A percentile compares a stretch with the other conserved stretches of the same genome.
These are phyloP conservation scores for Drosophila bocki DNA, from an alignment of 1,140 invertebrate genomes.

Conservation along the genomic window DNA sequence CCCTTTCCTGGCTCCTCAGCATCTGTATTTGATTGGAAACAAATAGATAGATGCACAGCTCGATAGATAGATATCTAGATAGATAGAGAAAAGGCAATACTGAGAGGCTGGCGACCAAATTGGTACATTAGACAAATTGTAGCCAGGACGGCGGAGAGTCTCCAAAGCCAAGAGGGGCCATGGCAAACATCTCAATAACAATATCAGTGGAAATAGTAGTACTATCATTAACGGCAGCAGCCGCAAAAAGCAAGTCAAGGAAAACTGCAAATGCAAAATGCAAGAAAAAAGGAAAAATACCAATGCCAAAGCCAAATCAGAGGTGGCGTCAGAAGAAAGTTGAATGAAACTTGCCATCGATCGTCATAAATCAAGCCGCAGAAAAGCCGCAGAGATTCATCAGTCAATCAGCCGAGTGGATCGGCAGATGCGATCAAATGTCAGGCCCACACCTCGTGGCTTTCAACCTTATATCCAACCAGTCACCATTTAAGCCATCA, in stretches of 20 bases:
- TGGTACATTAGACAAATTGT: constrained; percentile 83
- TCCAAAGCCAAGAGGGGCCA: constrained; percentile 20
- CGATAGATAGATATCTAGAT: neutral
- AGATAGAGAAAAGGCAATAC: constrained; percentile 9
- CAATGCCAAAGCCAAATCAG: neutral
- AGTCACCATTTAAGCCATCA: constrained; percentile 80
- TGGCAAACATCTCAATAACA: constrained; percentile 66
- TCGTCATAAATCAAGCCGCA: constrained; percentile 56
- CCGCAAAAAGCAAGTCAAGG: constrained; percentile 25
- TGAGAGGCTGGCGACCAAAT: constrained; percentile 60
- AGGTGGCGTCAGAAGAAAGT: constrained; percentile 33
- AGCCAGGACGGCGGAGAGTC: constrained; percentile 18
- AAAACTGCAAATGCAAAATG: constrained; percentile 20
- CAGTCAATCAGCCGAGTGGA: constrained; percentile 61
- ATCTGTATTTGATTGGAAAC: constrained; percentile 28
- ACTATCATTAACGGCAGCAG: constrained; percentile 1
- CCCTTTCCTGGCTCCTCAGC: constrained; percentile 2
- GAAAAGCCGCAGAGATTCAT: constrained; percentile 49
- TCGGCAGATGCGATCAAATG: constrained; percentile 75
- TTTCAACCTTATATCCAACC: constrained; percentile 39
- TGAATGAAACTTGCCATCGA: constrained; percentile 51
- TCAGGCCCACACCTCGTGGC: constrained; percentile 60
- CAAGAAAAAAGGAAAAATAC: constrained; percentile 16
- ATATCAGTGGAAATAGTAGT: constrained; percentile 13
- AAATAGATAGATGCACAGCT: constrained; percentile 2